Evolutionary conservation across 1,140 invertebrate genomes (phyloP).

Genomic region (Catajapyx aquilonaris): DNA sequence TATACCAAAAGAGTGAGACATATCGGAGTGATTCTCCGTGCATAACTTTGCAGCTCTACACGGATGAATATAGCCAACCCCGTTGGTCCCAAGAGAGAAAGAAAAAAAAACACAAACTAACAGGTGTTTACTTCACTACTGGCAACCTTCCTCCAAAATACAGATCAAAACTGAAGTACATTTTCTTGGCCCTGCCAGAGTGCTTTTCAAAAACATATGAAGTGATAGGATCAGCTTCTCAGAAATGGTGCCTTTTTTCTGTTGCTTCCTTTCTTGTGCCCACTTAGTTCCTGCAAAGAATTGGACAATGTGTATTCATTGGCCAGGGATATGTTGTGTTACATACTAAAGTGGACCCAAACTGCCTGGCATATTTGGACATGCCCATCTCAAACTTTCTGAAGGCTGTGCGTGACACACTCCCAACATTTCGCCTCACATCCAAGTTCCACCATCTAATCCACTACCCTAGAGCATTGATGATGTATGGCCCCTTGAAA

Average conservation of each 20-base stretch:
- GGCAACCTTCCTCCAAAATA: background rate
- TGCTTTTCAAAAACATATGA: background rate
- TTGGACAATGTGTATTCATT: background rate
- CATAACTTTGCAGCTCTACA: no score
- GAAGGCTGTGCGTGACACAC: background rate
- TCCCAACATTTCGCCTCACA: background rate
- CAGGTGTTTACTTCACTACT: background rate
- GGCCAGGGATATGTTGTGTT: background rate
- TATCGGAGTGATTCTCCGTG: no score
- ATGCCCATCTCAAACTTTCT: background rate
- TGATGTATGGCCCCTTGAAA: background rate
- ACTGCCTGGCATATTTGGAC: background rate
- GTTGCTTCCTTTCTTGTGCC: background rate
- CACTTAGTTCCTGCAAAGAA: background rate
- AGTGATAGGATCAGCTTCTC: background rate
- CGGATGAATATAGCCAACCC: no score
- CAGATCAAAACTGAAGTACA: background rate
- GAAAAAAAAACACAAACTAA: slow-evolving; percentile 8
- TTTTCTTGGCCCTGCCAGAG: background rate
- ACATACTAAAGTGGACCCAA: background rate
- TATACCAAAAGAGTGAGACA: no score
- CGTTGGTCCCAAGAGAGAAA: no score
- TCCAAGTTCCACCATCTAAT: background rate
- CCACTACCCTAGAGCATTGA: background rate
- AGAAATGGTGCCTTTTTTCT: background rate